Conservation (phyloP, 1,140 invertebrate species). For the Danaus plexippus region DNA sequence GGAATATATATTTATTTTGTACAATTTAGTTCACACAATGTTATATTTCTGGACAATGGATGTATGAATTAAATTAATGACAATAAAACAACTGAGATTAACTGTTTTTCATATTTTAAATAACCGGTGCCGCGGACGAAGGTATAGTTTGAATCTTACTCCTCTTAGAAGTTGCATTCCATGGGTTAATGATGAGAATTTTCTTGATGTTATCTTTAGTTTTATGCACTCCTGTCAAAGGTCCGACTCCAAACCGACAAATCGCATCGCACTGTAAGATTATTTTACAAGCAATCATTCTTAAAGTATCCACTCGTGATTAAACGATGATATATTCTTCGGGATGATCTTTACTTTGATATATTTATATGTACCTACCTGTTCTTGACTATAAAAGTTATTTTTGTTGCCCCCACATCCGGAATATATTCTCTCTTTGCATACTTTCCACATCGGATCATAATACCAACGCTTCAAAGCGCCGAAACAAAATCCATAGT, state of each 20-base stretch:
- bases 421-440: constrained; percentile 52
- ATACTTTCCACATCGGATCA: constrained; percentile 44
- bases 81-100: no score
- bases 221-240: not conserved
- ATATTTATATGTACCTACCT: constrained; percentile 24
- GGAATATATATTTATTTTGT: no score
- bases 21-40: no score
- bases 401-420: constrained; percentile 61
- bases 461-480: constrained; percentile 45
- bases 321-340: no score
- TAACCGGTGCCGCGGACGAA: not conserved
- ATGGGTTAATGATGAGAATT: constrained; percentile 33
- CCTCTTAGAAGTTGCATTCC: constrained; percentile 19
- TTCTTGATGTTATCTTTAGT: constrained; percentile 16
- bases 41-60: no score
- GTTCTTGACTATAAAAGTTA: constrained; percentile 47
- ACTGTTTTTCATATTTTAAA: no score
- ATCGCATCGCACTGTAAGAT: constrained; percentile 39
- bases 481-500: constrained; percentile 59
- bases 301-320: no score
- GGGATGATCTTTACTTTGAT: no score
- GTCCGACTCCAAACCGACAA: constrained; percentile 29
- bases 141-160: constrained; percentile 14
- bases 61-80: no score
- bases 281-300: no score